Evolutionary conservation across 2,888 invertebrate species (phyloP).

Genomic region (Drosophila anomelani): DNA sequence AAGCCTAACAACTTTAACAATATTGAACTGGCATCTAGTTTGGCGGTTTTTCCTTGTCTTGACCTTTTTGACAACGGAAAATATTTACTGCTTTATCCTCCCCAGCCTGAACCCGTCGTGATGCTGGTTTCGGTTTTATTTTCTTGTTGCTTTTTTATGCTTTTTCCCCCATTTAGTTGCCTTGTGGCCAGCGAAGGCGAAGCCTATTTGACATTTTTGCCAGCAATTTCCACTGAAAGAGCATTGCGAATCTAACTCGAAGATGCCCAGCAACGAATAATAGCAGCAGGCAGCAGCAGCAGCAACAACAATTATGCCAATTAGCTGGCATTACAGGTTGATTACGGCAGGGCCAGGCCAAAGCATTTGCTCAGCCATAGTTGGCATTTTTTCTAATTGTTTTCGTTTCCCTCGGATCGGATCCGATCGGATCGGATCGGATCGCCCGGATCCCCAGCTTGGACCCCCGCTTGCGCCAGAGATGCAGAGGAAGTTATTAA

Average conservation of each 20-base stretch:
- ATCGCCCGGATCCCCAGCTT: background rate
- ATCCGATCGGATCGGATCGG: conserved; percentile 4
- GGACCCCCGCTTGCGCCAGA: conserved; percentile 12
- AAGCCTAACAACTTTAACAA: conserved; percentile 21
- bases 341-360: conserved; percentile 56
- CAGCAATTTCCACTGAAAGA: conserved; percentile 71
- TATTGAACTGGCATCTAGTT: conserved; percentile 50
- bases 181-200: conserved; percentile 49
- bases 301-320: conserved; percentile 72
- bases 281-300: conserved; percentile 28
- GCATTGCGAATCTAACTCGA: conserved; percentile 56
- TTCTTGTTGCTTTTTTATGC: conserved; percentile 44
- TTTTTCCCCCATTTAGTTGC: conserved; percentile 22
- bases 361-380: conserved; percentile 47
- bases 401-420: conserved; percentile 22
- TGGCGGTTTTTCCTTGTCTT: conserved; percentile 47
- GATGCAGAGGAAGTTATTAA: conserved; percentile 66
- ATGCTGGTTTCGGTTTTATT: conserved; percentile 64
- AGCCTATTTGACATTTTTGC: conserved; percentile 78
- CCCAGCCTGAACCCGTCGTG: conserved; percentile 66
- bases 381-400: conserved; percentile 59
- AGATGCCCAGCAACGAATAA: conserved; percentile 48
- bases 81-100: conserved; percentile 76
- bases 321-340: conserved; percentile 80
- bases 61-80: conserved; percentile 54